A percentile compares a stretch with the other conserved stretches of the same genome.
phyloP scores from a whole-genome alignment of 2,888 invertebrate species.

The Sceliomorpha sp. region DNA sequence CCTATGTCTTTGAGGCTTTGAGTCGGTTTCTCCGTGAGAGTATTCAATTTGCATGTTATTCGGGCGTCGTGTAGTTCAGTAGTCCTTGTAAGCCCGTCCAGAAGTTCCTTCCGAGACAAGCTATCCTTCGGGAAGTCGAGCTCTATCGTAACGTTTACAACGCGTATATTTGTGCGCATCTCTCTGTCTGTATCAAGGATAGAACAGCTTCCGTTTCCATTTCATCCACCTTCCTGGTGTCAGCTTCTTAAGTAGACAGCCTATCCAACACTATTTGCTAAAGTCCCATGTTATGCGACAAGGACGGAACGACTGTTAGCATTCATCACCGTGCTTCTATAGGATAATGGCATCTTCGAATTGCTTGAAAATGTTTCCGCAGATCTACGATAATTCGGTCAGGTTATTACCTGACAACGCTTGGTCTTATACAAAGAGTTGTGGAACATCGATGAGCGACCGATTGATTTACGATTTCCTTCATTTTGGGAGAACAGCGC shows the following conservation, averaged over 20 bases:
- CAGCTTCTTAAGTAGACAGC: conserved; percentile 24
- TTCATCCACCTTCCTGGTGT: conserved; percentile 31
- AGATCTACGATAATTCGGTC: conserved; percentile 32
- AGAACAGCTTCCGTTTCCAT: conserved; percentile 33
- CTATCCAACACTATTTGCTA: conserved; percentile 15
- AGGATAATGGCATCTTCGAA: conserved; percentile 32
- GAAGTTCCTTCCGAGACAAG: conserved; percentile 45
- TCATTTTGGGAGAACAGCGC: no score
- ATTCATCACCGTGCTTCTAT: conserved; percentile 29
- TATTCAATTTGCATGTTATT: conserved; percentile 75
- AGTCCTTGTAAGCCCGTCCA: conserved; percentile 51
- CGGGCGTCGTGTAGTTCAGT: conserved; percentile 58
- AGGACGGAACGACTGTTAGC: conserved; percentile 22
- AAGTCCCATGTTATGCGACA: conserved; percentile 22
- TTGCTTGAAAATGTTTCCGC: conserved; percentile 18
- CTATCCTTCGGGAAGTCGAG: conserved; percentile 35
- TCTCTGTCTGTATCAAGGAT: conserved; percentile 29
- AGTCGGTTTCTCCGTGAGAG: conserved; percentile 36
- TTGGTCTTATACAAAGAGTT: conserved; percentile 6
- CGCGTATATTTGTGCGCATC: conserved; percentile 28
- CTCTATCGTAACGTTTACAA: conserved; percentile 33
- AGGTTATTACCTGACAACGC: conserved; percentile 34
- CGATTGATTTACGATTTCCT: conserved; percentile 18
- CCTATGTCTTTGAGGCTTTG: conserved; percentile 44
- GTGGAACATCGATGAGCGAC: conserved; percentile 7